Evolutionary conservation across 2,113 vertebrate genomes (phyloP), one percentile per base, ranked within the genome.

Genomic region (Larimichthys polyactis): DNA sequence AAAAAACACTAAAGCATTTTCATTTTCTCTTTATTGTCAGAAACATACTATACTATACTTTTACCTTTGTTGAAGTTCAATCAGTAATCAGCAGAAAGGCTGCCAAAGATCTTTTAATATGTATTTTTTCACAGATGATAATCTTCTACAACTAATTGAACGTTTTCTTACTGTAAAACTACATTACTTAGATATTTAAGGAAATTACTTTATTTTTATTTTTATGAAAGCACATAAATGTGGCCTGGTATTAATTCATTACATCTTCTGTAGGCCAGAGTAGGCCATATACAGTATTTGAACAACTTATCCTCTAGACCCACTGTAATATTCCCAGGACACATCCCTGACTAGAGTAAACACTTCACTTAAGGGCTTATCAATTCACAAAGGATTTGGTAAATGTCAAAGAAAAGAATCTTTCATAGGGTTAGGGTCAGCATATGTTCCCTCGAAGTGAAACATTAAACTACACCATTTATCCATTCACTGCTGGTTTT

Each of bases 391-490:
- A 75, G 68, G 79, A 69, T 36, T 67, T 73, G 40, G 16, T 55
- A 71, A 84, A 84, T 79, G 74, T 68, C 24, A 36, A 14, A 78
- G 54, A 84, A 43, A n/a, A 15, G 60, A 67, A 78, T 14, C 66
- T 57, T 59, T 19, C 27, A 17, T 9, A 15, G 36, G 54, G 32
- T 32, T 6, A 32, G 32, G 32, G 32, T 71, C 67, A n/a, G 4
- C 24, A 11, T 44, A 16, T 11, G 29, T 51, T 75, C 51, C 59
- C 57, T 55, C 19, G 6, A 65, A 68, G 22, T 57, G 46, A 27
- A 63, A 80, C 46, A 73, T 51, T 63, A 73, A 76, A 78, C 20
- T 27, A 44, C 68, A 57, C 55, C 48, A 51, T 11, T 49, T 78
- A 68, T 57, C 57, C 46, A 46, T 78, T 14, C 64, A 46, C 11